phyloP scores from a whole-genome alignment of 2,797 vertebrate species.

The Chaetophractus vellerosus region DNA sequence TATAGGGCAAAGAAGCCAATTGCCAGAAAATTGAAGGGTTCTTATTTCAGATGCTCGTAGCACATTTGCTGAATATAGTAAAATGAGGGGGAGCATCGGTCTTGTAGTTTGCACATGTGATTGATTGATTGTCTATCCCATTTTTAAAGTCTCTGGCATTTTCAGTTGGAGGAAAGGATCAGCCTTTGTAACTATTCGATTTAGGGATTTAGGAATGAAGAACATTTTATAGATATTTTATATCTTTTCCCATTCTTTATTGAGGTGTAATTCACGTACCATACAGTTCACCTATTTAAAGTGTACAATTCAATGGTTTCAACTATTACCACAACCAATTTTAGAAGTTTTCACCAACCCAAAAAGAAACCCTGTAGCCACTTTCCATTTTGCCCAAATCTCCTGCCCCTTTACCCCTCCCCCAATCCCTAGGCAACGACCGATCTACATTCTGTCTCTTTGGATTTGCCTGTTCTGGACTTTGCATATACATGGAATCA shows the following conservation, averaged over 20 bases:
- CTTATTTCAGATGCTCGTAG: not conserved
- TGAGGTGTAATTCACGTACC: not conserved
- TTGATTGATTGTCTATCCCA: not conserved
- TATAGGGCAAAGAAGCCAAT: not conserved
- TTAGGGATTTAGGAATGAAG: constrained; percentile 46
- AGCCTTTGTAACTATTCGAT: not conserved
- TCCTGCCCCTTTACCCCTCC: not conserved
- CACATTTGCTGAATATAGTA: not conserved
- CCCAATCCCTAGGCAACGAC: not conserved
- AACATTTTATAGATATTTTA: not conserved
- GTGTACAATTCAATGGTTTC: not conserved
- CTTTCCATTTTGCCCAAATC: not conserved
- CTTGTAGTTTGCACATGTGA: not conserved
- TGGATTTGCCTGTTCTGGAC: not conserved
- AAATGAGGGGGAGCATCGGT: not conserved
- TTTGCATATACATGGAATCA: constrained; percentile 16
- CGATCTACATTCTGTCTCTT: not conserved
- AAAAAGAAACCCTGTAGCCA: not conserved
- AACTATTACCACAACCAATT: not conserved
- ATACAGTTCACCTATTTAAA: not conserved
- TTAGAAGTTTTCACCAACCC: constrained; percentile 2
- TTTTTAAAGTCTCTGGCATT: constrained; percentile 12
- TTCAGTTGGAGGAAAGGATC: constrained; percentile 49
- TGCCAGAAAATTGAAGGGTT: not conserved
- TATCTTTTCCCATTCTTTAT: not conserved